phyloP scores from a whole-genome alignment of 2,113 vertebrate species.

The Oncorhynchus tshawytscha region DNA sequence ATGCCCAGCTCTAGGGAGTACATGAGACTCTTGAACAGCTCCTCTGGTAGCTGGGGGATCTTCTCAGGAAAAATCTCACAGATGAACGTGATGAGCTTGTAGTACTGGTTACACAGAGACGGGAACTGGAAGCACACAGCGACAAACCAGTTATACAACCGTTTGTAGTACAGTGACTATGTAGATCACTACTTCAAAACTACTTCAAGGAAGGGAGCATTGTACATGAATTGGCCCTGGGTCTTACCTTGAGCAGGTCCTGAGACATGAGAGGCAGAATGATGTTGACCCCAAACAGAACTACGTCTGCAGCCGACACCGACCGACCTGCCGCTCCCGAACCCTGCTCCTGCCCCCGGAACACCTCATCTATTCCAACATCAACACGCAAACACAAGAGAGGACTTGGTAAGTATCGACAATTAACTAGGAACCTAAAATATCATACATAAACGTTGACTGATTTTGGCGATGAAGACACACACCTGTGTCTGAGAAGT shows the following conservation, averaged over 20 bases:
- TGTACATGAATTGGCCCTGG: neutral
- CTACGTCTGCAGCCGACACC: constrained; percentile 95
- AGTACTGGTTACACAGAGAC: constrained; percentile 98
- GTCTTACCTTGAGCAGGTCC: constrained; percentile 92
- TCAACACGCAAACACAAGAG: neutral
- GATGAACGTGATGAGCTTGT: constrained; percentile 99
- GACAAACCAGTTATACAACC: neutral
- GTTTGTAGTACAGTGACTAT: too few species aligned
- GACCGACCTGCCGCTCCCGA: constrained; percentile 81
- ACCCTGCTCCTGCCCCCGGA: constrained; percentile 91
- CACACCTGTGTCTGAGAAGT: constrained; percentile 96
- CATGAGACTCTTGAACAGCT: constrained; percentile 98
- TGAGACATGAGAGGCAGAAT: constrained; percentile 98
- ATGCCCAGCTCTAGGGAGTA: constrained; percentile 97
- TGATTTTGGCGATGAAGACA: too few species aligned
- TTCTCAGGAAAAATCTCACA: constrained; percentile 99
- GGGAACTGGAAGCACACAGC: constrained; percentile 83
- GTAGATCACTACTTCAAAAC: neutral
- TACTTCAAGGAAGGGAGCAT: too few species aligned
- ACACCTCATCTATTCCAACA: constrained; percentile 86
- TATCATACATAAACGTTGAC: too few species aligned
- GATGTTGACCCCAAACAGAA: constrained; percentile 96
- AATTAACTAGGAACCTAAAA: too few species aligned
- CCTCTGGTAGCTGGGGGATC: constrained; percentile 97
- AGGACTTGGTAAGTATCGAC: too few species aligned